A percentile compares a stretch with the other conserved stretches of the same genome.
phyloP scores from a whole-genome alignment of 2,888 invertebrate genomes.

The Scaptomyza tumidula region DNA sequence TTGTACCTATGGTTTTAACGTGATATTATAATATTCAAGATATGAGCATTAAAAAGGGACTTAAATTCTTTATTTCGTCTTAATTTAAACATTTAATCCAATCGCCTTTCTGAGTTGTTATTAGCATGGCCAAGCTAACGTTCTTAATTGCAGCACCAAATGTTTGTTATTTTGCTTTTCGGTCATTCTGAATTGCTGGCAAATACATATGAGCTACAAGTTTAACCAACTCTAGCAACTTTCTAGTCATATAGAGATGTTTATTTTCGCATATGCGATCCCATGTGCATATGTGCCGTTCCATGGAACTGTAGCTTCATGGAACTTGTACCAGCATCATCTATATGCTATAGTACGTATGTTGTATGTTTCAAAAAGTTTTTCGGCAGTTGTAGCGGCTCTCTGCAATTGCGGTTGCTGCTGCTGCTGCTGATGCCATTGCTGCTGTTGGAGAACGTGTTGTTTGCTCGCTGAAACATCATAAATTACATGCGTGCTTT shows the following conservation, averaged over 20 bases:
- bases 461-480: slow-evolving; percentile 80
- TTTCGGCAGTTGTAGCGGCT: slow-evolving; percentile 46
- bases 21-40: no score
- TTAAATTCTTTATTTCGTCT: no score
- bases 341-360: slow-evolving; percentile 10
- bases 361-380: slow-evolving; percentile 62
- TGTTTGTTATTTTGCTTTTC: not conserved
- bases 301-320: not conserved
- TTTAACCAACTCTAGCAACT: slow-evolving; percentile 16
- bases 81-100: not conserved
- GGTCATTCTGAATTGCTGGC: not conserved
- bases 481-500: slow-evolving; percentile 79
- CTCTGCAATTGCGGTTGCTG: slow-evolving; percentile 32
- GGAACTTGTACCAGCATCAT: slow-evolving; percentile 4
- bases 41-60: no score
- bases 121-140: not conserved
- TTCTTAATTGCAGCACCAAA: not conserved
- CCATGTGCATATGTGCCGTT: slow-evolving; percentile 53
- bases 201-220: not conserved
- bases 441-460: slow-evolving; percentile 65
- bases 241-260: slow-evolving; percentile 8
- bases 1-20: no score
- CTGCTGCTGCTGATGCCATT: slow-evolving; percentile 27
- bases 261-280: slow-evolving; percentile 22
- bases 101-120: not conserved